These are phyloP conservation scores for Cygnus buccinator DNA, from an alignment of 2,113 vertebrate species.

Conservation along the genomic window DNA sequence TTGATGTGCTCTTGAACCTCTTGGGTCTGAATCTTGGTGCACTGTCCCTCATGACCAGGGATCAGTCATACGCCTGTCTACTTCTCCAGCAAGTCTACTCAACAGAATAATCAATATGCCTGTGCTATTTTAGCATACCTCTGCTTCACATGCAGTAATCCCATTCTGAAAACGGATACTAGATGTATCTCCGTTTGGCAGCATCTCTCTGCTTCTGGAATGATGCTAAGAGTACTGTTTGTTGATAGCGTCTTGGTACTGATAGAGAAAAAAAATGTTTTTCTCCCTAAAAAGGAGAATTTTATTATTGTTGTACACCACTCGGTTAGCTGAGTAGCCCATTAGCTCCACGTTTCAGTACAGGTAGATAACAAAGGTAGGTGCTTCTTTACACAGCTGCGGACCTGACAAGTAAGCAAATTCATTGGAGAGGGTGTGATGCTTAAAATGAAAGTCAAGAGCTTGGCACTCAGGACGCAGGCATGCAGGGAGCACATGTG, in stretches of 20 bases:
- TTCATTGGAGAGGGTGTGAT: background rate
- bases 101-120: fast-evolving
- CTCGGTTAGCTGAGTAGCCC: background rate
- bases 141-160: background rate
- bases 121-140: background rate
- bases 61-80: fast-evolving
- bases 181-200: background rate
- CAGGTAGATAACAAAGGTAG: background rate
- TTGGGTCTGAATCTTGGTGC: background rate
- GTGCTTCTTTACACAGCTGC: background rate
- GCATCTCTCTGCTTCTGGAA: background rate
- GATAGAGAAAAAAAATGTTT: fast-evolving
- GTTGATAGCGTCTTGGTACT: background rate
- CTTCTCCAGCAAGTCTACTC: background rate
- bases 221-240: background rate
- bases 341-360: background rate
- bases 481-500: background rate
- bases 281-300: background rate
- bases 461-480: background rate
- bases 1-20: background rate
- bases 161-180: background rate
- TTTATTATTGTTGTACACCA: fast-evolving
- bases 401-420: conserved; percentile 32
- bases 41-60: background rate
- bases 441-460: background rate